Conservation (phyloP, 1,140 invertebrate species). For the Drepana arcuata region DNA sequence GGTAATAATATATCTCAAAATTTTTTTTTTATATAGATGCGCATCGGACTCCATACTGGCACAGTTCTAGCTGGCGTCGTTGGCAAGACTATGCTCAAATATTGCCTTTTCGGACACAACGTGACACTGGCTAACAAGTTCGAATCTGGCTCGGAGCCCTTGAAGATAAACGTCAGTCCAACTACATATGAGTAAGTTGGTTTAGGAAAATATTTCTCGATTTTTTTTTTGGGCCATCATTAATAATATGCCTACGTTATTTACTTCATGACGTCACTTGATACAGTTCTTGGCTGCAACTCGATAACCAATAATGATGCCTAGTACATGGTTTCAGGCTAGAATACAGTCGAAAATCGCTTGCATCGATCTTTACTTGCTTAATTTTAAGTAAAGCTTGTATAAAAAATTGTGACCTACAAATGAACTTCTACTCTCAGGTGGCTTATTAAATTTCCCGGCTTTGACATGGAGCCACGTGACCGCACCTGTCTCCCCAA, state of each 20-base stretch:
- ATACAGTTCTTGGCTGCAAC: too few species aligned
- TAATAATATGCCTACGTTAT: too few species aligned
- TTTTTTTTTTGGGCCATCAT: too few species aligned
- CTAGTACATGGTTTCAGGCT: too few species aligned
- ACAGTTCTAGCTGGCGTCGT: constrained; percentile 91
- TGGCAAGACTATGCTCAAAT: constrained; percentile 92
- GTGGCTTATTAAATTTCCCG: constrained; percentile 80
- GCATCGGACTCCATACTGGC: constrained; percentile 93
- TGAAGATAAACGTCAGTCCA: constrained; percentile 93
- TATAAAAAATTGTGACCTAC: too few species aligned
- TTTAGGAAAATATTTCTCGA: too few species aligned
- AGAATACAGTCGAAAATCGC: too few species aligned
- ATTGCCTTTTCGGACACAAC: constrained; percentile 93
- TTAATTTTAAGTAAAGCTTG: too few species aligned
- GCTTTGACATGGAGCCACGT: constrained; percentile 84
- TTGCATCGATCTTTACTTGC: too few species aligned
- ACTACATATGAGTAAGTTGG: constrained; percentile 93
- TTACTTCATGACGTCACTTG: too few species aligned
- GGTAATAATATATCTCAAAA: too few species aligned
- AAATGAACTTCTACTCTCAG: constrained; percentile 73
- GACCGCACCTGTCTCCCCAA: constrained; percentile 85
- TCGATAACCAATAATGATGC: too few species aligned
- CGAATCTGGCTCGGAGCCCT: constrained; percentile 92
- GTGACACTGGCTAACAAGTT: constrained; percentile 96
- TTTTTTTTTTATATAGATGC: constrained; percentile 80